Evolutionary conservation across 1,140 invertebrate species (phyloP), one percentile per base, ranked within the genome.

Genomic region (Drosophila guanche): DNA sequence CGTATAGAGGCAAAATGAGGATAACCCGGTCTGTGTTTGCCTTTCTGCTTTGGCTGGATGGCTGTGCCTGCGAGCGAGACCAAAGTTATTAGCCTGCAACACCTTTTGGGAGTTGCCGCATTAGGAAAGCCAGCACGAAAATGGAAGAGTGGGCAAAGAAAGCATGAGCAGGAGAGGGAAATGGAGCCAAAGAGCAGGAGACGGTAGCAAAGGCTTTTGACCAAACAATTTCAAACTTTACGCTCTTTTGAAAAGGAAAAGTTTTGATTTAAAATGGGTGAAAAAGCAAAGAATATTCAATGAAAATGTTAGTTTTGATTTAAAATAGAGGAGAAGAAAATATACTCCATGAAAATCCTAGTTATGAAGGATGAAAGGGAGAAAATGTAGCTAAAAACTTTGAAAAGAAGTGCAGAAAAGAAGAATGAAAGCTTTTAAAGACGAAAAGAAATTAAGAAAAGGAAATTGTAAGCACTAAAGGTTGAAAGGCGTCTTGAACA

Each of bases 11-110:
- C 22, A 16, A 29, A 51, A 67, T 10, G 25, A 53, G 40, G 59
- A 40, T 55, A 45, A 51, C 41, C 59, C 25, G 59, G 69, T 27
- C 48, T 23, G 33, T 80, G 81, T 86, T 86, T 85, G 77, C 63
- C 58, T 80, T 86, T 65, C 46, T 55, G 73, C 77, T 60, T 80
- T 63, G 45, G 54, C 63, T 56, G 53, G 10, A 3, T 10, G 33
- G 33, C 33, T 37, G 33, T 37, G 33, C 33, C 33, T 37, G 70
- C 46, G 53, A 56, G 67, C 65, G 47, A 61, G 81, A 73, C 61
- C 68, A 73, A 69, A 85, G 81, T 86, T 86, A 85, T 86, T 86
- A 85, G 81, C 50, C 81, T 61, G 73, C 77, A 72, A 85, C 81
- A 85, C 81, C 81, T 85, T 85, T 67, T 53, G 20, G 33, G 27